Percentiles rank a stretch among this genome's conserved stretches.
phyloP scores from a whole-genome alignment of 2,113 vertebrate species.

The Silurus glanis region DNA sequence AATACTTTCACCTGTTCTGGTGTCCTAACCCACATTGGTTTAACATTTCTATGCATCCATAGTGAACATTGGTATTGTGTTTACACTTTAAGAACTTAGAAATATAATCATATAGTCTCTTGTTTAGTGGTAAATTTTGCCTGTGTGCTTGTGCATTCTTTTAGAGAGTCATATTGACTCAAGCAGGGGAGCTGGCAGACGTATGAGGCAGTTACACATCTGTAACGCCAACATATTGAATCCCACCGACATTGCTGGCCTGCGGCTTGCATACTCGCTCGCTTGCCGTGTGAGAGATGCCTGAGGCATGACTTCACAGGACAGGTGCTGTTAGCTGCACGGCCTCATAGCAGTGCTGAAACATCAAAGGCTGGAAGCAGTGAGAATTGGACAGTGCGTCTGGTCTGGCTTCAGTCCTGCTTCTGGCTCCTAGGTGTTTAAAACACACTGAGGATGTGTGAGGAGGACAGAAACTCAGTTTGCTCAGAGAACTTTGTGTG shows the following conservation, averaged over 20 bases:
- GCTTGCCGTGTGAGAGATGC: constrained; percentile 48
- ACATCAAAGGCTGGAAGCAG: constrained; percentile 52
- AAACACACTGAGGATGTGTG: constrained; percentile 27
- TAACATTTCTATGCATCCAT: background rate
- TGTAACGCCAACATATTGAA: constrained; percentile 41
- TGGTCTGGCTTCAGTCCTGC: constrained; percentile 39
- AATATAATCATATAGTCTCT: background rate
- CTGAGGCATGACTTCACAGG: constrained; percentile 56
- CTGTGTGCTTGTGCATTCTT: constrained; percentile 7
- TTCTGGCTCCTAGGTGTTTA: constrained; percentile 39
- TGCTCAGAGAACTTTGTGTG: constrained; percentile 33
- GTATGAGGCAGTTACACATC: constrained; percentile 30
- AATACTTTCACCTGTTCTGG: background rate
- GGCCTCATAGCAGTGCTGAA: constrained; percentile 44
- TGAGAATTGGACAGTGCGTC: constrained; percentile 44
- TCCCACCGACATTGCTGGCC: constrained; percentile 21
- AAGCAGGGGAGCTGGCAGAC: constrained; percentile 14
- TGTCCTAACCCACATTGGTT: background rate
- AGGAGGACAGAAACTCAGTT: constrained; percentile 18
- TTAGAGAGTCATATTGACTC: background rate
- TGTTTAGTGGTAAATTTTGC: background rate
- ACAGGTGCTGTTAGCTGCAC: constrained; percentile 54
- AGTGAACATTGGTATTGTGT: background rate
- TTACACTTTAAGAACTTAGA: background rate
- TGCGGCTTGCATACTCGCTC: constrained; percentile 1